These are phyloP conservation scores for Callimorpha dominula DNA, from an alignment of 2,888 invertebrate genomes.

Conservation along the genomic window DNA sequence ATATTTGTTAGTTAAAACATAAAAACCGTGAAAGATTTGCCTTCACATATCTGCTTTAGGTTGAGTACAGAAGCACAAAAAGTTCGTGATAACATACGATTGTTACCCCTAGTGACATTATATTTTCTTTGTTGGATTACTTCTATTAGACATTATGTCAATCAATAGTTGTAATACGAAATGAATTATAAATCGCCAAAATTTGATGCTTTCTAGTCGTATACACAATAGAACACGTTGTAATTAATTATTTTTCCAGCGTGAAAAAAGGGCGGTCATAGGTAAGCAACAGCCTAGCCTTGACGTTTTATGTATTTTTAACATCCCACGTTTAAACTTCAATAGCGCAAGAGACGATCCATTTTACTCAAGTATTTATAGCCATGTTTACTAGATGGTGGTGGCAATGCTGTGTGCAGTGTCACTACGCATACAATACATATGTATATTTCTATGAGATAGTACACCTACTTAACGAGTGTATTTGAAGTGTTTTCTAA, in stretches of 20 bases:
- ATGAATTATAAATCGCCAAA: neutral
- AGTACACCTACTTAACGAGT: slow-evolving; percentile 17
- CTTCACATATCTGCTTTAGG: neutral
- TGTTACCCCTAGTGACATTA: neutral
- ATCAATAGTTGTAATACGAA: neutral
- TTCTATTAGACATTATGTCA: neutral
- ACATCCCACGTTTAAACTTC: neutral
- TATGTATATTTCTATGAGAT: neutral
- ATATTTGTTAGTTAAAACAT: neutral
- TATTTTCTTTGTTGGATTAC: neutral
- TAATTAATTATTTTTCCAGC: no score
- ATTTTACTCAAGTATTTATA: neutral
- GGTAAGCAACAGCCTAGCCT: no score
- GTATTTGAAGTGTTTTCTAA: slow-evolving; percentile 28
- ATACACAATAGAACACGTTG: no score
- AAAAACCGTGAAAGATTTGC: neutral
- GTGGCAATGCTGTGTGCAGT: neutral
- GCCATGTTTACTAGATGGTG: neutral
- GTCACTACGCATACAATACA: neutral
- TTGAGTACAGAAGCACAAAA: neutral
- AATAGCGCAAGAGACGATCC: neutral
- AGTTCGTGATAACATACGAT: neutral
- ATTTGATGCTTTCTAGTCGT: neutral
- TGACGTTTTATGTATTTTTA: neutral
- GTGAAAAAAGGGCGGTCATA: no score